Base-by-base conservation (phyloP, 2,888 invertebrate species). In the Heliconius hortense region DNA sequence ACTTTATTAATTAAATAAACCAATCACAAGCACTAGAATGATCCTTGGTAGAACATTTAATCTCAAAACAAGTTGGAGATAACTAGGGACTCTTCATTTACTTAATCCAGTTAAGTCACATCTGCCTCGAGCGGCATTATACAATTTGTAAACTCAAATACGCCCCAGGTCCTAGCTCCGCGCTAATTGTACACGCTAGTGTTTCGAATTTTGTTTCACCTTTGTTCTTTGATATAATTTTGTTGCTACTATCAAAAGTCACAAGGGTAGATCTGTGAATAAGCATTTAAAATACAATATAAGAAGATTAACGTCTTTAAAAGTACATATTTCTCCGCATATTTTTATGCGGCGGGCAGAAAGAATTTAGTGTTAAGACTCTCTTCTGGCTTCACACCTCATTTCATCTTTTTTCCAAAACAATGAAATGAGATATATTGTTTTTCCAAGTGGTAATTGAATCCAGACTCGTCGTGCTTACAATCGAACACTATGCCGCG, bases 131-230 rank as follows among this genome's bases (percentile, higher is more conserved):
- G 71, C 71, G 60, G 62, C 71, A 60, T 71, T 60, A 71, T 60
- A 60, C 71, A 71, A 71, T 62, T 71, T 71, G 71, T 71, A 71
- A 71, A 71, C 62, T 71, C 28, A 71, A 71, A 71, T 71, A 71
- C 60, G 71, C 71, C 39, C 10, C 59, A 56, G 71, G 71, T 26
- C 71, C 43, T 39, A 7, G 71, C 31, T 69, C 48, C n/a, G 11
- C 15, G 71, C 39, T 60, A 28, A 60, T 62, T 43, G 71, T 71
- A 60, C 28, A 26, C 35, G 43, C 70, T 71, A 24, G 59, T 60
- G 31, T 35, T 39, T 39, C 39, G 60, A 26, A 60, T 71, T 60
- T 59, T 60, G 60, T 60, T 39, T 71, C 60, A 71, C 59, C 28
- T 71, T 21, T 60, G 43, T 62, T 43, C 56, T 21, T 69, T 66